These are phyloP conservation scores for Smithornis capensis DNA, from an alignment of 2,113 vertebrate species.

Conservation along the genomic window DNA sequence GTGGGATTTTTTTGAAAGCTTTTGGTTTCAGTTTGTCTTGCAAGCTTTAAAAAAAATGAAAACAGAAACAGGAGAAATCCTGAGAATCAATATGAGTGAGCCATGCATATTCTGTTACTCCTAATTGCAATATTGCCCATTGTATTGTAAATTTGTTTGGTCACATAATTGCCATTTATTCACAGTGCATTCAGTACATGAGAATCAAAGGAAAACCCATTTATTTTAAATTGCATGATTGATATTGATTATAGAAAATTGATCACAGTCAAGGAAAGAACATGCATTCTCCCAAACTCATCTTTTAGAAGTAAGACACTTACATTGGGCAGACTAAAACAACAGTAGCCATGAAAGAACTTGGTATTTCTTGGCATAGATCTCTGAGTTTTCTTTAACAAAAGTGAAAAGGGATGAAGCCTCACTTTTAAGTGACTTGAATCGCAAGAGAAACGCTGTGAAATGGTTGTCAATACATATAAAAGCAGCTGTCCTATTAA, in stretches of 20 bases:
- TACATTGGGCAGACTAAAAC: neutral
- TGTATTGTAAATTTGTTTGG: neutral
- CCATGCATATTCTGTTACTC: neutral
- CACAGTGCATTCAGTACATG: neutral
- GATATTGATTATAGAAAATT: neutral
- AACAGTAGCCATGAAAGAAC: neutral
- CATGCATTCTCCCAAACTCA: neutral
- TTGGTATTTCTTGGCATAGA: neutral
- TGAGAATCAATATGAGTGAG: neutral
- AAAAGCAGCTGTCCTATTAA: neutral
- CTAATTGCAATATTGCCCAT: neutral
- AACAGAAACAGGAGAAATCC: neutral
- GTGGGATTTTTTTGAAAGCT: fast-evolving
- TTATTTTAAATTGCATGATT: neutral
- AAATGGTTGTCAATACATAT: neutral
- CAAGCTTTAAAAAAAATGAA: neutral
- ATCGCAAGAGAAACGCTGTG: neutral
- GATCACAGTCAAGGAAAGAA: neutral
- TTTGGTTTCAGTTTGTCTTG: neutral
- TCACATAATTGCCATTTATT: neutral
- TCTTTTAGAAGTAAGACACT: neutral
- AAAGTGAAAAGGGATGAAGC: neutral
- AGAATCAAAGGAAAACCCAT: neutral
- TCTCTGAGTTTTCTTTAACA: neutral
- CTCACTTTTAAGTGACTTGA: neutral